Percentiles rank a stretch among this genome's conserved stretches.
Evolutionary conservation across 2,888 invertebrate genomes (phyloP).

Genomic region (Erannis defoliaria): DNA sequence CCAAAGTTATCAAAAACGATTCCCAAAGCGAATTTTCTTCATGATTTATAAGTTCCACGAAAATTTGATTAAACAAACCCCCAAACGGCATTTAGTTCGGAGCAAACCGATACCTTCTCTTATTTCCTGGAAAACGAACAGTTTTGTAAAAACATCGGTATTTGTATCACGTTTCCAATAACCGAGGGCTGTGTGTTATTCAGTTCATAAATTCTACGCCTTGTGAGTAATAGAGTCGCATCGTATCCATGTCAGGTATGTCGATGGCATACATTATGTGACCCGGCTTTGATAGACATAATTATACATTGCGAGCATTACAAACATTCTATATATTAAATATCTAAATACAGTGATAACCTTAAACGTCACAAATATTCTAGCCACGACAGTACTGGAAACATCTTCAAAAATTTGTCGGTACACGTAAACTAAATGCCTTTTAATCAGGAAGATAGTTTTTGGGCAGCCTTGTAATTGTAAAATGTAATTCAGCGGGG

Average conservation of each 20-base stretch:
- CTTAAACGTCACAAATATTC: too few species aligned
- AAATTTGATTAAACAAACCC: slow-evolving; percentile 8
- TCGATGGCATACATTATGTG: slow-evolving; percentile 76
- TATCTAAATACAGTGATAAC: too few species aligned
- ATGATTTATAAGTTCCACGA: slow-evolving; percentile 1
- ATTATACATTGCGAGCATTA: background rate
- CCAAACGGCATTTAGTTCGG: slow-evolving; percentile 5
- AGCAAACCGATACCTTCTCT: slow-evolving; percentile 10
- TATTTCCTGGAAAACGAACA: slow-evolving; percentile 19
- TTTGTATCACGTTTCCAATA: slow-evolving; percentile 81
- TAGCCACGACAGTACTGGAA: too few species aligned
- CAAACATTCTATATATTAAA: too few species aligned
- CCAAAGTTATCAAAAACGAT: too few species aligned
- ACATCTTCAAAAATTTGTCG: too few species aligned
- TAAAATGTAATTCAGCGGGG: too few species aligned
- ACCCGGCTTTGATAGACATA: slow-evolving; percentile 57
- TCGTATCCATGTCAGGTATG: slow-evolving; percentile 71
- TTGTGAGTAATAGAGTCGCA: slow-evolving; percentile 76
- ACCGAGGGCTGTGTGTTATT: slow-evolving; percentile 73
- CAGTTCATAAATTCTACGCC: slow-evolving; percentile 77
- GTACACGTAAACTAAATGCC: too few species aligned
- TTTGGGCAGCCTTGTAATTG: too few species aligned
- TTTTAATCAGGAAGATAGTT: too few species aligned
- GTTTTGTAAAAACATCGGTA: slow-evolving; percentile 59
- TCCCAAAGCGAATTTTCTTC: background rate